Conservation (phyloP, 2,113 vertebrate species). For the Phyllostomus discolor region DNA sequence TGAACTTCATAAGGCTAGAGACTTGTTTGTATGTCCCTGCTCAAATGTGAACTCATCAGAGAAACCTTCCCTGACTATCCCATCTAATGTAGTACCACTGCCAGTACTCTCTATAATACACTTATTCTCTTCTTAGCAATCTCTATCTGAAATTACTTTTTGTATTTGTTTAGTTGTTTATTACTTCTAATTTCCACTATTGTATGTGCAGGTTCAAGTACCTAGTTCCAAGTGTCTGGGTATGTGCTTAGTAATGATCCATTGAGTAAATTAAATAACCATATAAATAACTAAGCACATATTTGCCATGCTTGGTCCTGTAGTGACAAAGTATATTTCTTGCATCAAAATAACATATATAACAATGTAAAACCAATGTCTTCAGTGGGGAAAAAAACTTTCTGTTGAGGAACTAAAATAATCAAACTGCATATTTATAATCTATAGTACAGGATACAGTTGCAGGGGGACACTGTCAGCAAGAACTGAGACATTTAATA, state of each 20-base stretch:
- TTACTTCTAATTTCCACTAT: not conserved
- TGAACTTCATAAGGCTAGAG: not conserved
- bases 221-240: not conserved
- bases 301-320: not conserved
- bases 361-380: not conserved
- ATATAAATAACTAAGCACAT: not conserved
- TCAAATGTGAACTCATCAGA: not conserved
- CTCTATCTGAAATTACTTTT: not conserved
- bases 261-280: constrained; percentile 5
- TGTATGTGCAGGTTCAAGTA: not conserved
- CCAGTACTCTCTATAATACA: not conserved
- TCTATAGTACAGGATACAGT: not conserved
- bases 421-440: not conserved
- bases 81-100: not conserved
- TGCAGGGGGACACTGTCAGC: not conserved
- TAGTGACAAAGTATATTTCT: not conserved
- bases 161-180: not conserved
- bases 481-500: constrained; percentile 47
- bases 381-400: not conserved
- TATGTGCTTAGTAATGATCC: not conserved
- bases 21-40: not conserved
- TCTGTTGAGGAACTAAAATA: not conserved
- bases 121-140: not conserved
- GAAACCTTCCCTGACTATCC: not conserved
- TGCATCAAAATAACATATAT: not conserved